phyloP scores from a whole-genome alignment of 2,113 vertebrate species.

The Psettodes erumei region DNA sequence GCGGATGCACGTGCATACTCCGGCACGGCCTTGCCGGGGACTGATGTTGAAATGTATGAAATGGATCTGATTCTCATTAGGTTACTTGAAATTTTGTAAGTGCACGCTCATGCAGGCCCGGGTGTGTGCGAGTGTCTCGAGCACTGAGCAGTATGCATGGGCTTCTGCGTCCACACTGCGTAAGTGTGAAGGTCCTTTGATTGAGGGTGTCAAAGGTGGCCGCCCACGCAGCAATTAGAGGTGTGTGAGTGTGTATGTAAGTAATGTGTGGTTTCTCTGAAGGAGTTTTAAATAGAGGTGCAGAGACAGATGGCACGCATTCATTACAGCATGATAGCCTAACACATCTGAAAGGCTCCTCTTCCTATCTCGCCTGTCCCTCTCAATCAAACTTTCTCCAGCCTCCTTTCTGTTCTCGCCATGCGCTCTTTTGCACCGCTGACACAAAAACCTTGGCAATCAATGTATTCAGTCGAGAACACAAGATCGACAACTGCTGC shows the following conservation, averaged over 20 bases:
- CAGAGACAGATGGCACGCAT: constrained; percentile 69
- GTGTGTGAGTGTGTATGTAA: constrained; percentile 44
- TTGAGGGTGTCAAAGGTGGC: constrained; percentile 73
- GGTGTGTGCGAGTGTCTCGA: not conserved
- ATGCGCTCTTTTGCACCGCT: not conserved
- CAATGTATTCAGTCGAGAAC: constrained; percentile 19
- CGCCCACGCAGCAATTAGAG: constrained; percentile 74
- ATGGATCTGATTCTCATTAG: constrained; percentile 28
- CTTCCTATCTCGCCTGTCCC: constrained; percentile 31
- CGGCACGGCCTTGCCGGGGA: constrained; percentile 12
- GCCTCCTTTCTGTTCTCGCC: constrained; percentile 6
- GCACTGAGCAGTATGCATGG: not conserved
- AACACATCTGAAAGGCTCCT: constrained; percentile 60
- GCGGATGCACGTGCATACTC: constrained; percentile 20
- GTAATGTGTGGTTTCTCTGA: constrained; percentile 51
- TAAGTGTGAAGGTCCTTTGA: constrained; percentile 72
- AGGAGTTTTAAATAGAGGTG: constrained; percentile 72
- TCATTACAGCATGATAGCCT: constrained; percentile 67
- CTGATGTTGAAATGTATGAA: constrained; percentile 25
- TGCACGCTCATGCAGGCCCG: not conserved
- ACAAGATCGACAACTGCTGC: not conserved
- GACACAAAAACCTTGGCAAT: constrained; percentile 35
- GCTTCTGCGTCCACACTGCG: constrained; percentile 10
- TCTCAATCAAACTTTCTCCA: constrained; percentile 51
- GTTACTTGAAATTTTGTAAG: not conserved